Base-by-base conservation (phyloP, 92 coral and sea anemone species). In the Porites lobata region DNA sequence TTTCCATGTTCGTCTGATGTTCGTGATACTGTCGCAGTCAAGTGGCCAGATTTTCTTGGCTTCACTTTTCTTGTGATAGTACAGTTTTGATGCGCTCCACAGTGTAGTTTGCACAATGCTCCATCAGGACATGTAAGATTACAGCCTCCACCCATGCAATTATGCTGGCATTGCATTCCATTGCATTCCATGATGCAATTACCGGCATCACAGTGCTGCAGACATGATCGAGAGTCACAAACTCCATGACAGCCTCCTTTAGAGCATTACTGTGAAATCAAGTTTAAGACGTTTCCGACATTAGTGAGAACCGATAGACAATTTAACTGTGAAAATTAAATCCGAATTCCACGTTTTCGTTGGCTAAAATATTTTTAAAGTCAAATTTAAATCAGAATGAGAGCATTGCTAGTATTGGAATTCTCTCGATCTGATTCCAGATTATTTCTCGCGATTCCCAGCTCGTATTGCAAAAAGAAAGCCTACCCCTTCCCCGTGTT, bases 121-220 rank as follows among this genome's bases (percentile, higher is more conserved):
- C 18, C 69, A 4, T 8, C 50, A n/a, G 69, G 69, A 11, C 87
- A 84, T 1, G 72, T 72, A 64, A 84, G 8, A 7, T 8, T 63
- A 59, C 87, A 84, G 26, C 87, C 87, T 8, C 87, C 81, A 1
- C 63, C 80, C 17, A 66, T 64, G 87, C 87, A 84, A 50, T 84
- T 75, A 26, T 84, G 87, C 14, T n/a, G 80, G 73, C 87, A 84
- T 26, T 64, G 50, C 29, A 75, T 9, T 50, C 81, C 87, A 9
- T 84, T 61, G 73, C 87, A 74, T 50, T 20, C 72, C 80, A 84
- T 19, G 63, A 65, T 21, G 14, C 87, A 84, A 59, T 64, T 64
- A 2, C 87, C 81, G 11, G 80, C 62, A n/a, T 74, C 71, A 65
- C 87, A 84, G 26, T 65, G 63, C 64, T 84, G 87, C 15, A 66